phyloP scores from a whole-genome alignment of 1,140 invertebrate genomes.

The Apolygus lucorum region DNA sequence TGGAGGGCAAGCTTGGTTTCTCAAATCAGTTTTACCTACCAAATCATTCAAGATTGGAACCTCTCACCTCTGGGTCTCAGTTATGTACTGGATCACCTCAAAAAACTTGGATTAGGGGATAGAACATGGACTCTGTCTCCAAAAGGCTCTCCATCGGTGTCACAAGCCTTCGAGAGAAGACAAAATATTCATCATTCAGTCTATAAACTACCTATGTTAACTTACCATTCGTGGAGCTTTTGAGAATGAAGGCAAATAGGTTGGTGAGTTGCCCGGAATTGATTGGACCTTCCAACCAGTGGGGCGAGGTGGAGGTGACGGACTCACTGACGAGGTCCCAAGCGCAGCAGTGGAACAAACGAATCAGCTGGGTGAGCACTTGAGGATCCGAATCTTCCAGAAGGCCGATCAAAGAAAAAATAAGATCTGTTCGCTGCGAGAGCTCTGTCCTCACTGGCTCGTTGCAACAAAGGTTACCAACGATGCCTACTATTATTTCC shows the following conservation, averaged over 20 bases:
- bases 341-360: conserved; percentile 48
- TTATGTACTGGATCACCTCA: too few relatives aligned
- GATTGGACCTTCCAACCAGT: conserved; percentile 44
- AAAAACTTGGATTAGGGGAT: too few relatives aligned
- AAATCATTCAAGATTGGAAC: too few relatives aligned
- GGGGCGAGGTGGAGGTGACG: conserved; percentile 33
- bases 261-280: conserved; percentile 44
- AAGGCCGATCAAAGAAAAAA: conserved; percentile 47
- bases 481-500: conserved; percentile 63
- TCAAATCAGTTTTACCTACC: too few relatives aligned
- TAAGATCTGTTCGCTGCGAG: conserved; percentile 41
- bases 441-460: conserved; percentile 42
- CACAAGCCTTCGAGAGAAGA: too few relatives aligned
- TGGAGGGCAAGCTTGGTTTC: too few relatives aligned
- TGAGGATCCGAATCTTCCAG: conserved; percentile 17
- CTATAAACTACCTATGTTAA: too few relatives aligned
- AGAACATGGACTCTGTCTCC: too few relatives aligned
- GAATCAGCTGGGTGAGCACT: conserved; percentile 52
- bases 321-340: conserved; percentile 42
- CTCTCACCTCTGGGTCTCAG: too few relatives aligned
- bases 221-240: conserved; percentile 56
- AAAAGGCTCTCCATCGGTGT: too few relatives aligned
- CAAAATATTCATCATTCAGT: too few relatives aligned
- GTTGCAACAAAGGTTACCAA: conserved; percentile 60
- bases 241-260: conserved; percentile 52